These are phyloP conservation scores for Lamprotornis superbus DNA, from an alignment of 2,113 vertebrate species.

Conservation along the genomic window DNA sequence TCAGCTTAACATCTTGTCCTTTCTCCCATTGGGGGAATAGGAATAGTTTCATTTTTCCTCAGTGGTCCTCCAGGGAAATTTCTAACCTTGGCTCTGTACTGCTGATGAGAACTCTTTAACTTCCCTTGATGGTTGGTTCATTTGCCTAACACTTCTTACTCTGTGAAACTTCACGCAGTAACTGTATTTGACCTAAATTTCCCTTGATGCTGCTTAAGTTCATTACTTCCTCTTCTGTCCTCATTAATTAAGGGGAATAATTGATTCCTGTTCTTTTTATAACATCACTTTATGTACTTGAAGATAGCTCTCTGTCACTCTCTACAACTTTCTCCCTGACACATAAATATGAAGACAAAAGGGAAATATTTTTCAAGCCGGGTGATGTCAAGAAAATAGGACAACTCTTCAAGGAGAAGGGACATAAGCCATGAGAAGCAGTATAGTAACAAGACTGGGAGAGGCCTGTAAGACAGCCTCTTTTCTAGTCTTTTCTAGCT, in stretches of 20 bases:
- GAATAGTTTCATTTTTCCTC: background rate
- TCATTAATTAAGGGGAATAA: conserved; percentile 60
- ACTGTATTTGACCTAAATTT: conserved; percentile 59
- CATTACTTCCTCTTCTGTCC: conserved; percentile 45
- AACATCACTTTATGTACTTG: conserved; percentile 8
- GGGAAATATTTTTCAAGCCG: background rate
- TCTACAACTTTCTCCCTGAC: background rate
- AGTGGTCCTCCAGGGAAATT: background rate
- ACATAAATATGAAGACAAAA: conserved; percentile 19
- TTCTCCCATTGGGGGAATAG: background rate
- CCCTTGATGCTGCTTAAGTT: conserved; percentile 50
- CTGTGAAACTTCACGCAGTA: background rate
- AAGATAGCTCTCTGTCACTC: background rate
- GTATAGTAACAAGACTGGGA: background rate
- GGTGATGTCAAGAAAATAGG: background rate
- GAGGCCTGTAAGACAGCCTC: background rate
- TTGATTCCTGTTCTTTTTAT: conserved; percentile 58
- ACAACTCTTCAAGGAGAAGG: background rate
- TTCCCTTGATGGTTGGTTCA: background rate
- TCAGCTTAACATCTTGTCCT: background rate
- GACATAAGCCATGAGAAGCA: background rate
- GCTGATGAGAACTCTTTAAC: background rate
- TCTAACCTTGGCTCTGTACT: background rate
- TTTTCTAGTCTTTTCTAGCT: background rate
- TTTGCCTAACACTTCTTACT: background rate